These are phyloP conservation scores for Ara ararauna DNA, from an alignment of 2,797 vertebrate genomes.

Conservation along the genomic window DNA sequence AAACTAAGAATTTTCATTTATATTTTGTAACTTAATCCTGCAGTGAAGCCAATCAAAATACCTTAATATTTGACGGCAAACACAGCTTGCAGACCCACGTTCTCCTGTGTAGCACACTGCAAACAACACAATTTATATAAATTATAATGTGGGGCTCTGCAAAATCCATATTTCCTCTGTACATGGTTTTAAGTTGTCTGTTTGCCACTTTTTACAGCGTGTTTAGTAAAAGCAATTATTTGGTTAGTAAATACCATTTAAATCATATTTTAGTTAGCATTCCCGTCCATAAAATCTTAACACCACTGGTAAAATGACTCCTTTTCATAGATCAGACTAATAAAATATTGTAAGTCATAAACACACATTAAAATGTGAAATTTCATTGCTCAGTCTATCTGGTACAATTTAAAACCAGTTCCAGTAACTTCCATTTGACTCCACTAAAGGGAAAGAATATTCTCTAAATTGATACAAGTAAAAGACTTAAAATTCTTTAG, in stretches of 20 bases:
- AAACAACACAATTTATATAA: constrained; percentile 53
- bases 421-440: constrained; percentile 51
- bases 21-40: constrained; percentile 61
- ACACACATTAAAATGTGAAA: constrained; percentile 75
- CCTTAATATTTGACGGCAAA: constrained; percentile 52
- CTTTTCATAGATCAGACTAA: constrained; percentile 72
- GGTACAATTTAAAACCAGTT: constrained; percentile 47
- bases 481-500: not conserved
- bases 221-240: constrained; percentile 74
- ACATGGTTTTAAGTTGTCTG: constrained; percentile 62
- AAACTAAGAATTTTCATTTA: constrained; percentile 43
- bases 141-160: constrained; percentile 47
- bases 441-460: constrained; percentile 17
- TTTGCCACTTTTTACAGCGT: constrained; percentile 75
- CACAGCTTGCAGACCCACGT: constrained; percentile 26
- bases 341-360: constrained; percentile 76
- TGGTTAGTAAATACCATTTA: constrained; percentile 79
- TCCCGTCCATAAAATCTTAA: constrained; percentile 60
- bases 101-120: constrained; percentile 49
- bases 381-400: constrained; percentile 70
- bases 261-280: constrained; percentile 73
- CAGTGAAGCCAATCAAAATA: constrained; percentile 44
- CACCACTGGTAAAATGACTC: constrained; percentile 59
- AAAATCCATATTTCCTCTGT: constrained; percentile 69
- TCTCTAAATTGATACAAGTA: constrained; percentile 37